Conservation (phyloP, 2,113 vertebrate genomes). For the Melierax canorus region DNA sequence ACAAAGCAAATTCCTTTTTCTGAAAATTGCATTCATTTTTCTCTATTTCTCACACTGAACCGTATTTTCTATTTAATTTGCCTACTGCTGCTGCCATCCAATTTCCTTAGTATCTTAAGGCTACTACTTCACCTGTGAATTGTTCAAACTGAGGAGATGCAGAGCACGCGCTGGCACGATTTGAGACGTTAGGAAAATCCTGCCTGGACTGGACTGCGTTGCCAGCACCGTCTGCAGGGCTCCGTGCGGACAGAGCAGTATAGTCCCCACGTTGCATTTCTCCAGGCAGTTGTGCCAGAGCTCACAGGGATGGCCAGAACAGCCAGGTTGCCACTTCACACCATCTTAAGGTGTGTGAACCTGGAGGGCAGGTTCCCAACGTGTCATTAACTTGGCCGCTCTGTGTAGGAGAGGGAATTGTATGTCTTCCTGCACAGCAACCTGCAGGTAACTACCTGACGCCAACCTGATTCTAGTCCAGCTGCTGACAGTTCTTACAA, state of each 20-base stretch:
- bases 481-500: not conserved
- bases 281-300: not conserved
- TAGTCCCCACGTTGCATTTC: accelerated
- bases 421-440: not conserved
- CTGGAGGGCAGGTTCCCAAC: not conserved
- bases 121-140: not conserved
- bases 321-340: not conserved
- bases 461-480: not conserved
- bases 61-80: not conserved
- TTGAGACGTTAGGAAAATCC: not conserved
- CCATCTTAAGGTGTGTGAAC: not conserved
- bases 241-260: accelerated
- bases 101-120: not conserved
- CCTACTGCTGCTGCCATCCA: not conserved
- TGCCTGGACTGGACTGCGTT: accelerated
- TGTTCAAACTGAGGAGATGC: not conserved
- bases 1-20: not conserved
- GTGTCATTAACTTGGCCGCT: not conserved
- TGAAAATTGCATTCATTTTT: not conserved
- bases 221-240: not conserved
- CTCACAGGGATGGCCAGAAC: not conserved
- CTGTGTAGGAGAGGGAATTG: not conserved
- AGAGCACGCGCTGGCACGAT: accelerated
- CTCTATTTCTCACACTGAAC: not conserved
- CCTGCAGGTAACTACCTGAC: not conserved